A percentile compares a stretch with the other conserved stretches of the same genome.
phyloP scores from a whole-genome alignment of 2,888 invertebrate genomes.

The Conops quadrifasciatus region DNA sequence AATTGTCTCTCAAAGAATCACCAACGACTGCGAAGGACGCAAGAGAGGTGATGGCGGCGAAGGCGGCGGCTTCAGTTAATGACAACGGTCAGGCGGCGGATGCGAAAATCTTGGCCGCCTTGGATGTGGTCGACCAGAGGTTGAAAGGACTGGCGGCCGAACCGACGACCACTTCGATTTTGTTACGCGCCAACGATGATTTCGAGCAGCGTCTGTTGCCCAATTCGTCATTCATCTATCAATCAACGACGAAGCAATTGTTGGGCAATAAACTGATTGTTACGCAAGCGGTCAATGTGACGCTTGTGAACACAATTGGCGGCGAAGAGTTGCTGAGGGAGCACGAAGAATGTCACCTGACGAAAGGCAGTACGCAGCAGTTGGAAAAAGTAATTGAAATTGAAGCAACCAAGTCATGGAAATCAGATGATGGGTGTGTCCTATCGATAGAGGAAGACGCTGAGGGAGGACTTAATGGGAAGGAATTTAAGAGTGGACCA shows the following conservation, averaged over 20 bases:
- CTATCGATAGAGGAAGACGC: too few relatives aligned
- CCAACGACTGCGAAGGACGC: neutral
- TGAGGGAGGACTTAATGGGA: too few relatives aligned
- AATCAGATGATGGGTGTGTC: too few relatives aligned
- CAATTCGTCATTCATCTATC: slow-evolving; percentile 75
- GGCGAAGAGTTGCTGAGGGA: slow-evolving; percentile 56
- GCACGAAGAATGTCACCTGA: slow-evolving; percentile 34
- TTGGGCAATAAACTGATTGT: slow-evolving; percentile 50
- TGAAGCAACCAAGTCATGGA: neutral
- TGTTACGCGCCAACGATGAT: slow-evolving; percentile 51
- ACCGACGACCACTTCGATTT: slow-evolving; percentile 32
- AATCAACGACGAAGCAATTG: slow-evolving; percentile 64
- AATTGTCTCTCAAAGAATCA: neutral
- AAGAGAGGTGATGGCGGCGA: neutral
- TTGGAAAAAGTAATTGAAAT: slow-evolving; percentile 16
- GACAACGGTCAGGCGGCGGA: slow-evolving; percentile 48
- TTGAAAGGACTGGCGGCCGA: slow-evolving; percentile 49
- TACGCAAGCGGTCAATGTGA: slow-evolving; percentile 61
- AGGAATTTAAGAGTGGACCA: too few relatives aligned
- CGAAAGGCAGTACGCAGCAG: neutral
- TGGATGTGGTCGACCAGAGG: slow-evolving; percentile 58
- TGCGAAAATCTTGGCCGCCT: slow-evolving; percentile 57
- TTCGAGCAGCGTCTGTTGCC: slow-evolving; percentile 67
- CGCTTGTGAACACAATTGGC: slow-evolving; percentile 59
- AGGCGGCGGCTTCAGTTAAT: neutral